Evolutionary conservation across 2,797 vertebrate genomes (phyloP).

Genomic region (Anabacerthia variegaticeps): DNA sequence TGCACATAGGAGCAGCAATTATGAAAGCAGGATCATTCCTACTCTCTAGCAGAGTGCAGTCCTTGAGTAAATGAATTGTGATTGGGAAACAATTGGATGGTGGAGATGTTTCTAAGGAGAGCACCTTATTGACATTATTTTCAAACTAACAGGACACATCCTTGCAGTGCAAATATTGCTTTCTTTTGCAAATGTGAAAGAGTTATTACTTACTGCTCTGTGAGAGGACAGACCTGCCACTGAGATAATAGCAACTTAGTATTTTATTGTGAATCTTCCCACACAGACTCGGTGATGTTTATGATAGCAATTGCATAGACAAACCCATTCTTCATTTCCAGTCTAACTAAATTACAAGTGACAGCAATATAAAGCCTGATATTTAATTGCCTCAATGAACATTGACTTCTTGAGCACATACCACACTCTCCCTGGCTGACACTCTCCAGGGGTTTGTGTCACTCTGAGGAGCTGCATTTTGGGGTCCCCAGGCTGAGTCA

Average conservation of each 20-base stretch:
- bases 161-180: slow-evolving; percentile 36
- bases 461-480: background rate
- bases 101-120: slow-evolving; percentile 37
- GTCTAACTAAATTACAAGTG: slow-evolving; percentile 57
- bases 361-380: slow-evolving; percentile 49
- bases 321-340: slow-evolving; percentile 56
- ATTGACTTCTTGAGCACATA: background rate
- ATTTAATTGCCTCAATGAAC: slow-evolving; percentile 58
- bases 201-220: slow-evolving; percentile 39
- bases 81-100: slow-evolving; percentile 46
- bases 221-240: slow-evolving; percentile 32
- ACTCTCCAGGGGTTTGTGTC: background rate
- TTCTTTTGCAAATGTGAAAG: slow-evolving; percentile 55
- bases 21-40: slow-evolving; percentile 12
- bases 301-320: slow-evolving; percentile 38
- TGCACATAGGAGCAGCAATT: slow-evolving; percentile 14
- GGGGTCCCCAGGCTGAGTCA: background rate
- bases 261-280: slow-evolving; percentile 23
- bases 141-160: slow-evolving; percentile 60
- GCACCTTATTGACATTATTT: slow-evolving; percentile 57
- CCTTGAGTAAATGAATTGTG: slow-evolving; percentile 48
- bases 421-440: background rate
- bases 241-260: slow-evolving; percentile 47
- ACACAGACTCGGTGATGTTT: slow-evolving; percentile 1
- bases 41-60: background rate